These are phyloP conservation scores for Anastatus disparis DNA, from an alignment of 1,140 invertebrate species.

Conservation along the genomic window DNA sequence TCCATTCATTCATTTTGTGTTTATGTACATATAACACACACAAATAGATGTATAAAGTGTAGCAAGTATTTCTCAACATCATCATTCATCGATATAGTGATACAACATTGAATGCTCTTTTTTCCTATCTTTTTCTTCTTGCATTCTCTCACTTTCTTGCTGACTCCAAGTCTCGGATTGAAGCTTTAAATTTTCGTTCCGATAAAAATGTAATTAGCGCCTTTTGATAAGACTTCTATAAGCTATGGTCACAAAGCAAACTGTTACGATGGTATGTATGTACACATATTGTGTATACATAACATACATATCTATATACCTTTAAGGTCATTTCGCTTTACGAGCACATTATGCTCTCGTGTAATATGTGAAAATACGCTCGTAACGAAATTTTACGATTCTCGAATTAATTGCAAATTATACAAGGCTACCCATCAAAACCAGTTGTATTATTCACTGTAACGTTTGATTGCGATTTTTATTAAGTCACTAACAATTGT, in stretches of 20 bases:
- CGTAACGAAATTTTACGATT: constrained; percentile 36
- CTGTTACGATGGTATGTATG: too few species aligned
- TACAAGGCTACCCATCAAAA: background rate
- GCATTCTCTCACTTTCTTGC: too few species aligned
- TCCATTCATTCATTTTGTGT: constrained; percentile 42
- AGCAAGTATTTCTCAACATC: too few species aligned
- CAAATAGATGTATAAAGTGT: too few species aligned
- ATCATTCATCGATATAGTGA: background rate
- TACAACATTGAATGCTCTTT: background rate
- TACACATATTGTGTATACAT: too few species aligned
- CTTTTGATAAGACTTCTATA: constrained; percentile 57
- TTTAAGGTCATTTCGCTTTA: constrained; percentile 41
- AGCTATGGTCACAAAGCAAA: constrained; percentile 38
- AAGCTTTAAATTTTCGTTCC: constrained; percentile 59
- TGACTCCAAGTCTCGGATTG: constrained; percentile 21
- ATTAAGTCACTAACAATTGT: background rate
- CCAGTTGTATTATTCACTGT: constrained; percentile 8
- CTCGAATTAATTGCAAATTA: constrained; percentile 33
- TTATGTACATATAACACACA: too few species aligned
- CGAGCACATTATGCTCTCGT: constrained; percentile 37
- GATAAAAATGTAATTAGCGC: constrained; percentile 64
- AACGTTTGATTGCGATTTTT: background rate
- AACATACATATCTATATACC: constrained; percentile 21
- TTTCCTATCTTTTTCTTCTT: background rate
- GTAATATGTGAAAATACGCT: constrained; percentile 32